Conservation (phyloP, 35 echinoderm and acorn worm genomes). For the Lytechinus pictus region DNA sequence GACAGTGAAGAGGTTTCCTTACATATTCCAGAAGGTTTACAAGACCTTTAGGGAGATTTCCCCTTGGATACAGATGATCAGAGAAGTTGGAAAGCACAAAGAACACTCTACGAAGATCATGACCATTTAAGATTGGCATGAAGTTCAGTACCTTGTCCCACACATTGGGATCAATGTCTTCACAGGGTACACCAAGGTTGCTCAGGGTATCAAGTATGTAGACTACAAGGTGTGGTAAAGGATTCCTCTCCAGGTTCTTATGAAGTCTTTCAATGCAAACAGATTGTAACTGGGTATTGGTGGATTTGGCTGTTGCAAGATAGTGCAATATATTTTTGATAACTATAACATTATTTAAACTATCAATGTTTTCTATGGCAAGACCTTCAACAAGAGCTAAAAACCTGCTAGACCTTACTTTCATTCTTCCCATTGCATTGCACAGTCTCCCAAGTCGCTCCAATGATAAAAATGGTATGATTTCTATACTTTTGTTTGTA, state of each 20-base stretch:
- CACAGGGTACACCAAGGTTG: constrained; percentile 37
- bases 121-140: constrained; percentile 51
- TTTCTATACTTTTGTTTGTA: not conserved
- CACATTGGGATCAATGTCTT: constrained; percentile 61
- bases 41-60: constrained; percentile 34
- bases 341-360: not conserved
- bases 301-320: not conserved
- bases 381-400: not conserved
- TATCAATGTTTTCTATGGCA: constrained; percentile 6
- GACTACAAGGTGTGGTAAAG: constrained; percentile 36
- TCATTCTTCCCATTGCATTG: constrained; percentile 32
- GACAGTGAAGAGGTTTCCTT: not conserved
- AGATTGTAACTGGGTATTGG: not conserved
- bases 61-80: constrained; percentile 30
- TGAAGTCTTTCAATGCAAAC: constrained; percentile 44
- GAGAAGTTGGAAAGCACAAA: constrained; percentile 35
- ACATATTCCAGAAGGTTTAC: constrained; percentile 39
- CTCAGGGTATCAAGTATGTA: constrained; percentile 44
- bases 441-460: constrained; percentile 27
- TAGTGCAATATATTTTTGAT: constrained; percentile 9
- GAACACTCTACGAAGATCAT: constrained; percentile 44
- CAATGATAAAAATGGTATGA: not conserved
- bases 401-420: not conserved
- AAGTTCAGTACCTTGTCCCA: constrained; percentile 52
- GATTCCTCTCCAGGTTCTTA: not conserved